Base-by-base conservation (phyloP, 2,888 invertebrate species). In the Drosophila percnosoma region DNA sequence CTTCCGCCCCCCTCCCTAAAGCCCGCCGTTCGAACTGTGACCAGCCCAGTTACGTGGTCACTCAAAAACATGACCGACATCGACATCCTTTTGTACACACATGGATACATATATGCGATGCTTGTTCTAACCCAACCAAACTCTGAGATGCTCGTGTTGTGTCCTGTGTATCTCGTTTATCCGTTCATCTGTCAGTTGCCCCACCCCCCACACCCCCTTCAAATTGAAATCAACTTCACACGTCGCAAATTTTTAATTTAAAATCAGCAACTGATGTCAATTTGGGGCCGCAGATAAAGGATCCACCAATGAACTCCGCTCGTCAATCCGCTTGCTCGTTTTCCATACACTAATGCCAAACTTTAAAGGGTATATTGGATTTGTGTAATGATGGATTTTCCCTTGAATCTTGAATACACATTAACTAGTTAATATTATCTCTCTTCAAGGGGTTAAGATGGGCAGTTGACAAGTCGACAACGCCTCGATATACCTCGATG, bases 181-280 rank as follows among this genome's bases (percentile, higher is more conserved):
- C 75, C 69, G 82, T 85, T 82, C 77, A 76, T 74, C 87, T 83
- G 87, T 80, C 90, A 75, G 77, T 71, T 60, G 40, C 68, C 67
- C 60, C 64, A 31, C 33, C 10, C 10, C 10, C 10, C 68, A 33
- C 33, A 10, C 33, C 67, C 62, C 58, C 66, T 51, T 72, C 59
- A 90, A 83, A 90, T 89, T 89, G 86, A 86, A 90, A 89, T 86
- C 90, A 87, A 90, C 89, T 90, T 90, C 86, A 86, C 86, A 90
- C 86, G 86, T 86, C 90, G 89, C 90, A 86, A 86, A 86, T 83
- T 86, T 86, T 86, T 86, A 86, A 86, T 86, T 86, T 90, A 86
- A 86, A 86, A 89, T 87, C 89, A 90, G 89, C 87, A 90, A 83
- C 89, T 80, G 86, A 90, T 86, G 86, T 90, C 89, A 87, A 89